A percentile compares a stretch with the other conserved stretches of the same genome.
These are phyloP conservation scores for Xenopus laevis DNA, from an alignment of 2,113 vertebrate genomes.

Conservation along the genomic window DNA sequence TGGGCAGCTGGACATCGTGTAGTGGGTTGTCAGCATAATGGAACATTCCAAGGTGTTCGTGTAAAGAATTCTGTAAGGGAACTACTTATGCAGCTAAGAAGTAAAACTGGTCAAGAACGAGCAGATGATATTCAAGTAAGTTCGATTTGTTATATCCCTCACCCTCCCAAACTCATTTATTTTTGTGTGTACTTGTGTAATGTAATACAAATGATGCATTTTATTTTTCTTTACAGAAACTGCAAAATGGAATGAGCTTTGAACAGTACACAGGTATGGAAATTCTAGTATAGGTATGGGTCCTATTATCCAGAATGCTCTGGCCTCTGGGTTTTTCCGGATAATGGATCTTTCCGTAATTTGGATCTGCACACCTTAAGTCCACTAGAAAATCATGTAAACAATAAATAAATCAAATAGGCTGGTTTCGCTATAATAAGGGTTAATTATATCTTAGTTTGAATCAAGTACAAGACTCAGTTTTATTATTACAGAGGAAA, in stretches of 20 bases:
- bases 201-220: conserved; percentile 18
- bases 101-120: conserved; percentile 61
- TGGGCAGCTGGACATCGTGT: conserved; percentile 59
- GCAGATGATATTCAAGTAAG: conserved; percentile 63
- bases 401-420: too few relatives aligned
- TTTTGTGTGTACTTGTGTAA: background rate
- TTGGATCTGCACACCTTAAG: too few relatives aligned
- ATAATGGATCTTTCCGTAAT: too few relatives aligned
- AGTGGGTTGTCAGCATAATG: conserved; percentile 64
- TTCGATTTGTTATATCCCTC: background rate
- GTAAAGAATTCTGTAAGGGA: conserved; percentile 79
- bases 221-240: conserved; percentile 49
- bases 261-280: conserved; percentile 64
- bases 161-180: background rate
- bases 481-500: too few relatives aligned
- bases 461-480: too few relatives aligned
- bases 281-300: background rate
- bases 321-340: too few relatives aligned
- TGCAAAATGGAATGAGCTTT: conserved; percentile 56
- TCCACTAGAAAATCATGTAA: too few relatives aligned
- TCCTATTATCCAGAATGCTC: too few relatives aligned
- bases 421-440: too few relatives aligned
- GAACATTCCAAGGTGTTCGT: conserved; percentile 74
- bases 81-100: conserved; percentile 70
- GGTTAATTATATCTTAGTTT: too few relatives aligned